phyloP scores from a whole-genome alignment of 2,113 vertebrate species.

The Oncorhynchus mykiss region DNA sequence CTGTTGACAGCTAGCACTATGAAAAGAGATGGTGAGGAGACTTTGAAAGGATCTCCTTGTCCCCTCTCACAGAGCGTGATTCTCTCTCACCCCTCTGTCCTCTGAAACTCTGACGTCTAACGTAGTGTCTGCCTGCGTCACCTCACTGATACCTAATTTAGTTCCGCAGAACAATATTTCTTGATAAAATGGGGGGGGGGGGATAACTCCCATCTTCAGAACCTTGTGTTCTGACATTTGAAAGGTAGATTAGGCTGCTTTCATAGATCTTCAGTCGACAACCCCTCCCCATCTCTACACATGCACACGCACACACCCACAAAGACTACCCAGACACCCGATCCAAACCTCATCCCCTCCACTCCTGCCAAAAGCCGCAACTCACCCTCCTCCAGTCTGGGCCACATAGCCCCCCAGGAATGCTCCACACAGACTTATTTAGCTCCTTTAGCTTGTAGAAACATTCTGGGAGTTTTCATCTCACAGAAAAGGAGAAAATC shows the following conservation, averaged over 20 bases:
- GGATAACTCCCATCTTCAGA: neutral
- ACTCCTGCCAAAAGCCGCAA: slow-evolving; percentile 53
- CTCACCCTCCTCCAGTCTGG: slow-evolving; percentile 66
- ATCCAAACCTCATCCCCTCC: slow-evolving; percentile 30
- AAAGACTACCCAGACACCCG: slow-evolving; percentile 10
- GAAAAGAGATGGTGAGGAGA: slow-evolving; percentile 6
- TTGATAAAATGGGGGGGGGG: neutral
- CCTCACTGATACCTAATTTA: slow-evolving; percentile 55
- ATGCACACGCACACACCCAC: slow-evolving; percentile 2
- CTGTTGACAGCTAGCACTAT: slow-evolving; percentile 55
- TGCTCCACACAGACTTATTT: slow-evolving; percentile 55
- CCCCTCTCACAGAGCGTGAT: slow-evolving; percentile 32
- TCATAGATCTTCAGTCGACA: neutral
- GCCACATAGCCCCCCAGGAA: slow-evolving; percentile 65
- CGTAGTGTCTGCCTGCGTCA: slow-evolving; percentile 39
- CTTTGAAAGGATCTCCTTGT: slow-evolving; percentile 70
- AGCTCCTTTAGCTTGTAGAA: neutral
- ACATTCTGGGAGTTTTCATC: no score
- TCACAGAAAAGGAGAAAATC: no score
- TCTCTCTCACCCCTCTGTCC: slow-evolving; percentile 15
- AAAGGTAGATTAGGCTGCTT: neutral
- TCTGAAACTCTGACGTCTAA: slow-evolving; percentile 66
- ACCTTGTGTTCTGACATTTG: slow-evolving; percentile 1
- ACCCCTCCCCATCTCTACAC: neutral
- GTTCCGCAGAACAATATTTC: slow-evolving; percentile 11